These are phyloP conservation scores for Parotocinclus haroldoi DNA, from an alignment of 2,797 vertebrate genomes.

Conservation along the genomic window DNA sequence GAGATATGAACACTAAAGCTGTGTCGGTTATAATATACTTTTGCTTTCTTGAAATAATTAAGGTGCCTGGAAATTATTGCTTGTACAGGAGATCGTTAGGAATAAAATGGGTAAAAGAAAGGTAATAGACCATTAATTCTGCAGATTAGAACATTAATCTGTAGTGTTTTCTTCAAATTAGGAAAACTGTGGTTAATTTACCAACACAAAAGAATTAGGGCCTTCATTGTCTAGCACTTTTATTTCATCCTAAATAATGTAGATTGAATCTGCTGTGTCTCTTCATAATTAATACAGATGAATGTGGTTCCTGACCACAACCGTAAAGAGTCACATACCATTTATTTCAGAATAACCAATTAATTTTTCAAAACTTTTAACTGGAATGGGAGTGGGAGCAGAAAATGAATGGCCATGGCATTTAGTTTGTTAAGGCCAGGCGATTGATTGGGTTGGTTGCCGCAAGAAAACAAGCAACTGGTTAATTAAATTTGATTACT, in stretches of 20 bases:
- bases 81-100: neutral
- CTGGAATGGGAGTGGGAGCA: constrained; percentile 55
- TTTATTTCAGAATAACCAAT: constrained; percentile 48
- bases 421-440: constrained; percentile 64
- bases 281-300: constrained; percentile 47
- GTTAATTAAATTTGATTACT: constrained; percentile 74
- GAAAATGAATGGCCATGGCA: constrained; percentile 58
- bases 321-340: constrained; percentile 38
- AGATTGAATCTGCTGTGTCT: constrained; percentile 32
- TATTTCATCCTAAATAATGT: constrained; percentile 35
- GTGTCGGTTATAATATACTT: no score
- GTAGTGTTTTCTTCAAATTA: constrained; percentile 9
- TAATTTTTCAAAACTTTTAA: constrained; percentile 52
- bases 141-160: constrained; percentile 14
- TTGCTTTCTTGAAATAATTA: neutral
- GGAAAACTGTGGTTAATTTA: neutral
- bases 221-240: constrained; percentile 22
- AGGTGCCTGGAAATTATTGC: constrained; percentile 14
- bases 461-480: constrained; percentile 63
- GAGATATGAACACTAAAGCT: no score
- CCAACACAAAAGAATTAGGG: constrained; percentile 6
- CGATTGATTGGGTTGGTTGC: constrained; percentile 64
- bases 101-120: neutral
- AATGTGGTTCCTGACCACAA: constrained; percentile 41
- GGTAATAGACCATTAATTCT: constrained; percentile 3